Conservation (phyloP, 2,113 vertebrate genomes). For the Tretioscincus oriximinensis region DNA sequence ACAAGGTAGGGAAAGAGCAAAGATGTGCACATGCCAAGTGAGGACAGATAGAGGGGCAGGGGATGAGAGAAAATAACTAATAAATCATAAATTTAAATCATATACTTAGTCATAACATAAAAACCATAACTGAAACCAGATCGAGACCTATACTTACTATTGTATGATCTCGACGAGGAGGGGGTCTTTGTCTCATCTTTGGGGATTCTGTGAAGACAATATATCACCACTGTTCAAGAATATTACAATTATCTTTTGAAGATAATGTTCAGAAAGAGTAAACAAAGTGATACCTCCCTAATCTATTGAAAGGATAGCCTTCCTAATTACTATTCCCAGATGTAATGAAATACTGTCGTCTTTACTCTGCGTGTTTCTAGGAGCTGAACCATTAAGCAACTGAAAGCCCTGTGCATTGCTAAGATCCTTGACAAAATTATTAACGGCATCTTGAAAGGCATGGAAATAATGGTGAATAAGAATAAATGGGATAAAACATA, state of each 20-base stretch:
- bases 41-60: too few relatives aligned
- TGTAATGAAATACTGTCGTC: too few relatives aligned
- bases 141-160: conserved; percentile 81
- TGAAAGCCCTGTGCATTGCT: too few relatives aligned
- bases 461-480: too few relatives aligned
- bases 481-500: background rate
- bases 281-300: background rate
- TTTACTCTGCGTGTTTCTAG: too few relatives aligned
- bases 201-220: conserved; percentile 78
- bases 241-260: accelerated
- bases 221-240: conserved; percentile 2
- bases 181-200: conserved; percentile 90
- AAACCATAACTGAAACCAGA: background rate
- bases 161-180: conserved; percentile 94
- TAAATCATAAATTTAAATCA: background rate
- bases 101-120: background rate
- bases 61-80: too few relatives aligned
- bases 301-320: too few relatives aligned
- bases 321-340: background rate
- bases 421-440: too few relatives aligned
- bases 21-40: too few relatives aligned
- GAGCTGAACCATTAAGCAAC: too few relatives aligned
- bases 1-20: too few relatives aligned
- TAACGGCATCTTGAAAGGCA: too few relatives aligned
- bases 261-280: conserved; percentile 3